These are phyloP conservation scores for Drosophila neocordata DNA, from an alignment of 1,140 invertebrate species.

Conservation along the genomic window DNA sequence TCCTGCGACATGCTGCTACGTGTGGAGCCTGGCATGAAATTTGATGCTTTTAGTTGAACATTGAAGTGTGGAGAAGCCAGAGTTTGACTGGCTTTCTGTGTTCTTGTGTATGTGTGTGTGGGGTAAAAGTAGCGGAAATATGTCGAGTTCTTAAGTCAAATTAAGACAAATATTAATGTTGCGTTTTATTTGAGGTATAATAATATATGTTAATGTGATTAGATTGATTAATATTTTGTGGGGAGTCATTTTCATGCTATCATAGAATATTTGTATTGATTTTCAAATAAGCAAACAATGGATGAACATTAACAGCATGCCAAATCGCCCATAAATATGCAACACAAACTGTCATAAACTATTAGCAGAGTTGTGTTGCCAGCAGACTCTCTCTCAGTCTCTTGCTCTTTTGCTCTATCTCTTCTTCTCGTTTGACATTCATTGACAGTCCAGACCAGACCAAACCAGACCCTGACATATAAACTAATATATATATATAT, in stretches of 20 bases:
- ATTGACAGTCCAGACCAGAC: slow-evolving; percentile 16
- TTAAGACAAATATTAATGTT: slow-evolving; percentile 56
- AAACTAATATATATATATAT: neutral
- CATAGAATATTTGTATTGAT: slow-evolving; percentile 5
- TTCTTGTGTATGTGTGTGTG: neutral
- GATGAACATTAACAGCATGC: slow-evolving; percentile 9
- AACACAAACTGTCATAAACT: slow-evolving; percentile 56
- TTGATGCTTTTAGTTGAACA: slow-evolving; percentile 58
- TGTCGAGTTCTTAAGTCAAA: slow-evolving; percentile 21
- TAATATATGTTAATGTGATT: slow-evolving; percentile 66
- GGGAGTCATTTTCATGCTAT: neutral
- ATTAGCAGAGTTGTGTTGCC: slow-evolving; percentile 43
- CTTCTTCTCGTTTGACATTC: slow-evolving; percentile 26
- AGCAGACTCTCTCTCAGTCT: slow-evolving; percentile 1
- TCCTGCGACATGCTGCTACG: neutral
- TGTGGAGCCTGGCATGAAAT: slow-evolving; percentile 50
- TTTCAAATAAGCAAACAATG: neutral
- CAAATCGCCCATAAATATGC: slow-evolving; percentile 50
- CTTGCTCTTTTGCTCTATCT: slow-evolving; percentile 18
- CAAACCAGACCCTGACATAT: neutral
- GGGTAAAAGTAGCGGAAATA: slow-evolving; percentile 14
- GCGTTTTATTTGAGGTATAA: slow-evolving; percentile 26
- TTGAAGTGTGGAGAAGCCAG: slow-evolving; percentile 41
- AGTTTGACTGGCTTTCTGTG: slow-evolving; percentile 26
- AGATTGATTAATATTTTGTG: slow-evolving; percentile 30